These are phyloP conservation scores for Druon quercuslanigerum DNA, from an alignment of 1,140 invertebrate species.

Conservation along the genomic window DNA sequence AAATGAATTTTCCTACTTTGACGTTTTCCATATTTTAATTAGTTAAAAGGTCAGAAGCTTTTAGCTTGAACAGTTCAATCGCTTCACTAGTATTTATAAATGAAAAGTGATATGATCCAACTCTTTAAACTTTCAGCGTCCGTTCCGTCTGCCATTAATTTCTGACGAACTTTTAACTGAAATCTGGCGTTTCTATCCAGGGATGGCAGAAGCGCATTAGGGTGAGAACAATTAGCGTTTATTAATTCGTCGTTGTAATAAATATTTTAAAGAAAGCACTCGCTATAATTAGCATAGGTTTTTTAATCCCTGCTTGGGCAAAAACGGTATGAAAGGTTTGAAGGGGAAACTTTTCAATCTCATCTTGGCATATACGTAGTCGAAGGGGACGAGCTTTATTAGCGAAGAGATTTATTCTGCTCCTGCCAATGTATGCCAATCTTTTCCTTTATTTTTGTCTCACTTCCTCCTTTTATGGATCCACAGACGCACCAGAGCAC, in stretches of 20 bases:
- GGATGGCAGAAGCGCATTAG: neutral
- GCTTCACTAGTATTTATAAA: too few species aligned
- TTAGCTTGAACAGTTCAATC: too few species aligned
- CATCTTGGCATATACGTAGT: neutral
- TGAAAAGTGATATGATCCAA: too few species aligned
- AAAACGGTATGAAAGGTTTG: neutral
- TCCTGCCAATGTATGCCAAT: neutral
- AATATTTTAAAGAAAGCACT: constrained; percentile 7
- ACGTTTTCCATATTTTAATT: too few species aligned
- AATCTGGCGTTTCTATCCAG: neutral
- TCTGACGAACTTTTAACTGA: neutral
- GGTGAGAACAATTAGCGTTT: neutral
- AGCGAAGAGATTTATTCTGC: constrained; percentile 2
- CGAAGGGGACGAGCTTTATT: constrained; percentile 20
- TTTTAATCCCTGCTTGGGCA: neutral
- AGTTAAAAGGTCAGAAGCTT: too few species aligned
- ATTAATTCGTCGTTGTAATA: constrained; percentile 12
- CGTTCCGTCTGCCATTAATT: neutral
- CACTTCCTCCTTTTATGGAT: neutral
- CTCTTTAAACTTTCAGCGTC: too few species aligned
- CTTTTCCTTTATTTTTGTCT: neutral
- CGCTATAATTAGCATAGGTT: neutral
- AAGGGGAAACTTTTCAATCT: constrained; percentile 24
- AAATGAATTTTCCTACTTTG: too few species aligned
- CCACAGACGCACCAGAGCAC: neutral